These are phyloP conservation scores for Lithophane leautieri DNA, from an alignment of 2,888 invertebrate genomes.

Conservation along the genomic window DNA sequence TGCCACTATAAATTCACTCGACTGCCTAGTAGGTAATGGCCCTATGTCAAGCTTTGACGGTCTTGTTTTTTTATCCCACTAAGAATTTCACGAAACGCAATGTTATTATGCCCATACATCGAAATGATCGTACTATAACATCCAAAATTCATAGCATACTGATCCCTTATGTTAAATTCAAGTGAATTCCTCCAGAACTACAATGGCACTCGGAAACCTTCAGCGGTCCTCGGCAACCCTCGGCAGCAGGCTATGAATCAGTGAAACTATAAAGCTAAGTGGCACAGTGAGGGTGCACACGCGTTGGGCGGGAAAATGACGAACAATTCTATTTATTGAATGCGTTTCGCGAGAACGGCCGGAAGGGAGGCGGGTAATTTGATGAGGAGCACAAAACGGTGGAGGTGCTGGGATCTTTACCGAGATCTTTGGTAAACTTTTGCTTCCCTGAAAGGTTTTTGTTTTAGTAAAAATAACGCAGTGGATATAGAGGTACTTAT, in stretches of 20 bases:
- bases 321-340: conserved; percentile 38
- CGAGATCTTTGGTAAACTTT: neutral
- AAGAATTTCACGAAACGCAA: neutral
- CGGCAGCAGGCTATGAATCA: conserved; percentile 45
- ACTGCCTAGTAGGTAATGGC: neutral
- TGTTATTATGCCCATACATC: neutral
- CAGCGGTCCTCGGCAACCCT: conserved; percentile 7
- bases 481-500: no score
- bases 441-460: neutral
- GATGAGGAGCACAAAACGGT: conserved; percentile 10
- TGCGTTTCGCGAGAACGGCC: conserved; percentile 26
- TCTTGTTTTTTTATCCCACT: neutral
- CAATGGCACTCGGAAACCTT: neutral
- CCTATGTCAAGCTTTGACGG: neutral
- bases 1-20: conserved; percentile 8
- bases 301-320: conserved; percentile 51
- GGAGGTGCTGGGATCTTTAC: neutral
- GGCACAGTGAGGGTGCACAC: conserved; percentile 21
- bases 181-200: neutral
- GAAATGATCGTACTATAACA: neutral
- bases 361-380: conserved; percentile 20
- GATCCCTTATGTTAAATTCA: neutral
- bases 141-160: neutral
- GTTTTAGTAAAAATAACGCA: neutral
- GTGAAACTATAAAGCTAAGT: conserved; percentile 43